Evolutionary conservation across 2,113 vertebrate species (phyloP).

Genomic region (Theristicus caerulescens): DNA sequence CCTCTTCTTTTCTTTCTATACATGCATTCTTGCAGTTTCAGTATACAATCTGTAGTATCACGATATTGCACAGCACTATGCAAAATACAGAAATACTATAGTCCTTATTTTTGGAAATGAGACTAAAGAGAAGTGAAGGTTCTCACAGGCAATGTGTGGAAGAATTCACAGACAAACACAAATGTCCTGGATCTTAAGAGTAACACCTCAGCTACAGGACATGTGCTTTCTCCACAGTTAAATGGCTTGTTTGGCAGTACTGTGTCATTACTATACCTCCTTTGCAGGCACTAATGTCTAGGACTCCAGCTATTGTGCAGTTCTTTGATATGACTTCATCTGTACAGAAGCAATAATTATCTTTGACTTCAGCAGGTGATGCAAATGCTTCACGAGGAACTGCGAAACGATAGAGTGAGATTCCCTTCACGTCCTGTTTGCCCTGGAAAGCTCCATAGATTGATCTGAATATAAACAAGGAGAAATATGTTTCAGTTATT

Average conservation of each 20-base stretch:
- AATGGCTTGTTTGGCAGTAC: background rate
- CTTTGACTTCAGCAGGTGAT: constrained; percentile 76
- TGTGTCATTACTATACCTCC: constrained; percentile 49
- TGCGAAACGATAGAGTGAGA: constrained; percentile 83
- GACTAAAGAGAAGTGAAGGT: background rate
- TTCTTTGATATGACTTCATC: constrained; percentile 68
- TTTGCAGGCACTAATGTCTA: constrained; percentile 85
- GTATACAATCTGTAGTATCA: no score
- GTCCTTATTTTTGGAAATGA: background rate
- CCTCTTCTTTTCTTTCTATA: background rate
- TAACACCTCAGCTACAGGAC: background rate
- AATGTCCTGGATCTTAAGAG: background rate
- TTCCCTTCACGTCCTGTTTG: constrained; percentile 80
- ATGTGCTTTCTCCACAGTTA: background rate
- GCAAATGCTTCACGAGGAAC: constrained; percentile 82
- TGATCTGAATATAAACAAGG: constrained; percentile 77
- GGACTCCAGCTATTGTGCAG: constrained; percentile 82
- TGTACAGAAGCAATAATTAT: constrained; percentile 88
- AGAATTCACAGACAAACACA: background rate
- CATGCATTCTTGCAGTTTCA: background rate
- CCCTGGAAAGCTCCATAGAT: constrained; percentile 79
- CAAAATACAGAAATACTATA: background rate
- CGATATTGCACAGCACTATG: background rate
- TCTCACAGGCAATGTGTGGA: background rate
- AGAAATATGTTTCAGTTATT: background rate